These are phyloP conservation scores for Pelochelys cantorii DNA, from an alignment of 2,797 vertebrate species.

Conservation along the genomic window DNA sequence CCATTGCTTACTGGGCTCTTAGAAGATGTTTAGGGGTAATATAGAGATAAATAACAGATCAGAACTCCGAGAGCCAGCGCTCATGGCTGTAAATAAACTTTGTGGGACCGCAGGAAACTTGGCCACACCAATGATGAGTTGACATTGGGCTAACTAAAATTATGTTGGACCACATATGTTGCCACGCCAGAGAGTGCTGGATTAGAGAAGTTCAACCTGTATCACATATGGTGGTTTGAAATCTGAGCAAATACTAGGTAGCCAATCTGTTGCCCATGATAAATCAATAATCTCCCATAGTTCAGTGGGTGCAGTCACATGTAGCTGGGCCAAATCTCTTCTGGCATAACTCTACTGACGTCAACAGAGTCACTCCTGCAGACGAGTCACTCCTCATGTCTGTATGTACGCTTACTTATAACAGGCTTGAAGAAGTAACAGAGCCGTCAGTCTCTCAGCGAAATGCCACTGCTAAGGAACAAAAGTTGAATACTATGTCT, in stretches of 20 bases:
- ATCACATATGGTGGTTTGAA: background rate
- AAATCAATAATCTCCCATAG: background rate
- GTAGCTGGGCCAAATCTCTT: background rate
- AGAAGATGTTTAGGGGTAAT: too few species aligned
- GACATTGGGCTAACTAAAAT: too few species aligned
- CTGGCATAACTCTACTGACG: background rate
- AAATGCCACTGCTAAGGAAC: background rate
- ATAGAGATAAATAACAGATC: too few species aligned
- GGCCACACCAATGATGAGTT: too few species aligned
- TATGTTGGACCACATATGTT: too few species aligned
- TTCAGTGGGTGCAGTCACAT: rapidly evolving
- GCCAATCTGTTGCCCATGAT: background rate
- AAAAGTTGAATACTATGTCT: background rate
- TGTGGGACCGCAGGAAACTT: too few species aligned
- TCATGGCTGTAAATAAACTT: too few species aligned
- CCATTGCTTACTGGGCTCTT: too few species aligned
- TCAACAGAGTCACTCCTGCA: background rate
- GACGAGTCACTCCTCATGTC: background rate
- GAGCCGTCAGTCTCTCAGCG: background rate
- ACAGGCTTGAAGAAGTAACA: background rate
- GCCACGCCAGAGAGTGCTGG: too few species aligned
- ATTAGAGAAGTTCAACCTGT: too few species aligned
- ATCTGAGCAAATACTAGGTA: background rate
- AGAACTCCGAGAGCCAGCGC: too few species aligned
- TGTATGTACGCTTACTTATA: background rate